These are phyloP conservation scores for Thalassoma bifasciatum DNA, from an alignment of 2,113 vertebrate species.

Conservation along the genomic window DNA sequence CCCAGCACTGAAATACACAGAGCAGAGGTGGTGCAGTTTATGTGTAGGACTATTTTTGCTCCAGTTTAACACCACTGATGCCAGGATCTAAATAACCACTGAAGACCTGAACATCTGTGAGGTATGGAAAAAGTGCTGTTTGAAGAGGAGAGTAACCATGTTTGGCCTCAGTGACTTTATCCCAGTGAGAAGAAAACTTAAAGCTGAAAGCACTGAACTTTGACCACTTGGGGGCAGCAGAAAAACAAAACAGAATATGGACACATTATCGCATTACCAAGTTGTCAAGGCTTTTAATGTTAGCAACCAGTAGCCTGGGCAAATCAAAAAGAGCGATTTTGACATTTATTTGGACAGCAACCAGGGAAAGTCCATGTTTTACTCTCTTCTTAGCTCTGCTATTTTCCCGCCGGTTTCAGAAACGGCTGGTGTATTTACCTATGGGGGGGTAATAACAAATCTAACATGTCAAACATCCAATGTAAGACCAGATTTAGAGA, in stretches of 20 bases:
- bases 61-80: constrained; percentile 21
- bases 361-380: neutral
- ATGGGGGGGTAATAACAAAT: no score
- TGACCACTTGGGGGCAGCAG: neutral
- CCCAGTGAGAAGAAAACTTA: neutral
- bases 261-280: neutral
- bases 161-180: neutral
- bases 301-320: neutral
- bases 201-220: neutral
- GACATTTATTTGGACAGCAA: no score
- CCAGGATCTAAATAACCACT: constrained; percentile 7
- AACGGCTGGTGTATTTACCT: no score
- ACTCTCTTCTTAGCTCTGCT: neutral
- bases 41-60: constrained; percentile 24
- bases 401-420: no score
- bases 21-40: constrained; percentile 24
- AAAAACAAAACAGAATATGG: neutral
- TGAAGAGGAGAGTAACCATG: neutral
- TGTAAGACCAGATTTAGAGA: no score
- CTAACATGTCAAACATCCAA: no score
- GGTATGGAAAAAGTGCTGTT: neutral
- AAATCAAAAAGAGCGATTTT: no score
- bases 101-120: constrained; percentile 20
- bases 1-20: constrained; percentile 4
- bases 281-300: no score